phyloP scores from a whole-genome alignment of 2,888 invertebrate species.

The Bursaphelenchus okinawaensis region DNA sequence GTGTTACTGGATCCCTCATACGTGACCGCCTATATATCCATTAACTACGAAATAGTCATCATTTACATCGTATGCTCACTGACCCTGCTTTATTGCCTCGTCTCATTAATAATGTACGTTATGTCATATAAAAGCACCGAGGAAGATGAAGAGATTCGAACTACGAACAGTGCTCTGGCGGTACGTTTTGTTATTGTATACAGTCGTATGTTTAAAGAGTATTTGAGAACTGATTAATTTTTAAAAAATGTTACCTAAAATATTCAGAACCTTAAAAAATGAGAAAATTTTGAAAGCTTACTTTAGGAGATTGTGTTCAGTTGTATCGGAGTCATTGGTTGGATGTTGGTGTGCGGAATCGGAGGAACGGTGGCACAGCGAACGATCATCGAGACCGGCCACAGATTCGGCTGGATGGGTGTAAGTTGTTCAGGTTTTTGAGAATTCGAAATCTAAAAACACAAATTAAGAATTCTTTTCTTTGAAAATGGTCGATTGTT shows the following conservation, averaged over 20 bases:
- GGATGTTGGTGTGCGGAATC: conserved; percentile 55
- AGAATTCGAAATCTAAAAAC: no score
- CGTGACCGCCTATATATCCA: conserved; percentile 54
- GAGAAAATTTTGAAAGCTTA: no score
- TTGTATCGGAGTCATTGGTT: conserved; percentile 54
- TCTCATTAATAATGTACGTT: conserved; percentile 49
- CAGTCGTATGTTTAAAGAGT: background rate
- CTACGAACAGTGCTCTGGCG: conserved; percentile 50
- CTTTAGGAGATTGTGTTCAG: conserved; percentile 54
- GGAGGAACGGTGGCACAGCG: conserved; percentile 52
- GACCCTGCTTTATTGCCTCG: conserved; percentile 54
- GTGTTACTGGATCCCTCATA: conserved; percentile 52
- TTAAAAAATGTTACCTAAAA: background rate
- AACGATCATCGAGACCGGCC: conserved; percentile 56
- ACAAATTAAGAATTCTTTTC: no score
- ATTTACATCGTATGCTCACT: conserved; percentile 47
- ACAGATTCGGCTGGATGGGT: conserved; percentile 54
- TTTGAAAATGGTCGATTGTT: no score
- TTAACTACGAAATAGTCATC: conserved; percentile 53
- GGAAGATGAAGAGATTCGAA: conserved; percentile 40
- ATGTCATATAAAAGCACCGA: conserved; percentile 36
- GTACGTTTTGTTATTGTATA: conserved; percentile 28
- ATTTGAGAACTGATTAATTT: background rate
- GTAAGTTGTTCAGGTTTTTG: no score
- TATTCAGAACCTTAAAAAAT: background rate